Evolutionary conservation across 1,140 invertebrate genomes (phyloP).

Genomic region (Oryzaephilus surinamensis): DNA sequence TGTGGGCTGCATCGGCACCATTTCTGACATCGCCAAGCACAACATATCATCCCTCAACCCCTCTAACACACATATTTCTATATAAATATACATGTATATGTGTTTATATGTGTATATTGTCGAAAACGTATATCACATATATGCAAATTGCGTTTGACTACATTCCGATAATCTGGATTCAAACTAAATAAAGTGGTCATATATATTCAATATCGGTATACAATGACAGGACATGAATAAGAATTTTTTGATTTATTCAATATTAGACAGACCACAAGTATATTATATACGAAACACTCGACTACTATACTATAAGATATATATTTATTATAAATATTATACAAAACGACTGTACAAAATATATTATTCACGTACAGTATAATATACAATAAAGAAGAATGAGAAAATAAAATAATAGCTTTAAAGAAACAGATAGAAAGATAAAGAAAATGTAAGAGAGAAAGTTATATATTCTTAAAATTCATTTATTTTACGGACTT

Average conservation of each 20-base stretch:
- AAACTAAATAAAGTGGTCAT: conserved; percentile 21
- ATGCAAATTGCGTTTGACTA: conserved; percentile 11
- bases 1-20: background rate
- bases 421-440: background rate
- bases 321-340: too few relatives aligned
- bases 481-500: conserved; percentile 27
- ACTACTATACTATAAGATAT: too few relatives aligned
- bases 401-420: conserved; percentile 15
- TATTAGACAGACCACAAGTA: too few relatives aligned
- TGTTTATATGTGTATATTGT: background rate
- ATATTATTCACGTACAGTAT: too few relatives aligned
- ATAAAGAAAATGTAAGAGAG: background rate
- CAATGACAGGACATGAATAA: too few relatives aligned
- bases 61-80: too few relatives aligned
- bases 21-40: background rate
- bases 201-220: conserved; percentile 22
- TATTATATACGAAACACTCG: too few relatives aligned
- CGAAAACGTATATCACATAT: conserved; percentile 9
- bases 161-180: conserved; percentile 18
- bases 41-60: too few relatives aligned
- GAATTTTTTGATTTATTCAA: too few relatives aligned
- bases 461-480: conserved; percentile 25
- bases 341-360: too few relatives aligned
- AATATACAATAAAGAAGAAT: conserved; percentile 15
- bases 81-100: too few relatives aligned